Percentiles rank a stretch among this genome's conserved stretches.
Evolutionary conservation across 2,797 vertebrate genomes (phyloP).

Genomic region (Cynopterus sphinx): DNA sequence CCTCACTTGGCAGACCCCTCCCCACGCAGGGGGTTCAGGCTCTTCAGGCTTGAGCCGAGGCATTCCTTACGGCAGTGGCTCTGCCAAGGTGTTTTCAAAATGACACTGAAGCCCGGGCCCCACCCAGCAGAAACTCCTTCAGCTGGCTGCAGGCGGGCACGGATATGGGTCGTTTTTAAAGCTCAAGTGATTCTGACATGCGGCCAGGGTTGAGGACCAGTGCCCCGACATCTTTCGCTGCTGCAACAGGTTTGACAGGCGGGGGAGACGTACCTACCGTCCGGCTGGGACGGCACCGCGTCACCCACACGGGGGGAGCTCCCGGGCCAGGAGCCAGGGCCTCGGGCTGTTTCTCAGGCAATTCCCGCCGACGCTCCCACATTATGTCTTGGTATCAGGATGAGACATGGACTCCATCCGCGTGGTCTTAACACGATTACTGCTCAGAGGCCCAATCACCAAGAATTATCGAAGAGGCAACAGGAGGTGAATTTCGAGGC

Average conservation of each 20-base stretch:
- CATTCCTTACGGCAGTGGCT: not conserved
- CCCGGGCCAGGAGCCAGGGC: not conserved
- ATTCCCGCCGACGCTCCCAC: not conserved
- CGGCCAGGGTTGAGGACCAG: not conserved
- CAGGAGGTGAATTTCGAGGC: conserved; percentile 32
- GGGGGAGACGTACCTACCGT: not conserved
- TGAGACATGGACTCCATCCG: not conserved
- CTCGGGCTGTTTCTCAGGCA: not conserved
- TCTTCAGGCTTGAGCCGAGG: not conserved
- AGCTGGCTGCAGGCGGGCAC: not conserved
- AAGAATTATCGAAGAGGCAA: conserved; percentile 39
- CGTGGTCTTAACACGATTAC: conserved; percentile 24
- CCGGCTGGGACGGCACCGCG: not conserved
- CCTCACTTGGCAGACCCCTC: not conserved
- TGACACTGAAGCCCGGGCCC: not conserved
- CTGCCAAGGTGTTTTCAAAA: not conserved
- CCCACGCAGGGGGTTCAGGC: not conserved
- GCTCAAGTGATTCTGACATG: not conserved
- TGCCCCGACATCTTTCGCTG: no score
- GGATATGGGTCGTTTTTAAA: not conserved
- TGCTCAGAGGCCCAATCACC: not conserved
- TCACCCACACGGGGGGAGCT: not conserved
- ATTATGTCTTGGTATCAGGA: not conserved
- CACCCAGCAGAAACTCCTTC: not conserved
- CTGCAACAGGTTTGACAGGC: not conserved